Evolutionary conservation across 2,113 vertebrate genomes (phyloP).

Genomic region (Ramphastos sulfuratus): DNA sequence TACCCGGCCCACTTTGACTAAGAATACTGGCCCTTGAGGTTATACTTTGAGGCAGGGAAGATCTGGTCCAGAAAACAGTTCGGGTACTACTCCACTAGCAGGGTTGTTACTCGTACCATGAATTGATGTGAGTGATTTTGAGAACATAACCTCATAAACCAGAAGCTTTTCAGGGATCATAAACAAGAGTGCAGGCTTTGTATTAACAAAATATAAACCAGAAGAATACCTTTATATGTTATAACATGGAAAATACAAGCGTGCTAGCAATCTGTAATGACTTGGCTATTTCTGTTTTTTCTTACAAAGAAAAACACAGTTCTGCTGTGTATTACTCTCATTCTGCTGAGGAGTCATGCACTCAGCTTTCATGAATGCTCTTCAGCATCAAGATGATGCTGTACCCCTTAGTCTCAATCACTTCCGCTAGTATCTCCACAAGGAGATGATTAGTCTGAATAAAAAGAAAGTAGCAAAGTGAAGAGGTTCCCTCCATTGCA

Average conservation of each 20-base stretch:
- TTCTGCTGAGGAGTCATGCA: constrained; percentile 45
- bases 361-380: constrained; percentile 59
- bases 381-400: constrained; percentile 53
- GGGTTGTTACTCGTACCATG: neutral
- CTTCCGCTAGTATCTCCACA: constrained; percentile 33
- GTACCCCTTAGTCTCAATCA: constrained; percentile 35
- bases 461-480: constrained; percentile 49
- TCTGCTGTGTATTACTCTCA: constrained; percentile 46
- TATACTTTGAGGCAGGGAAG: neutral
- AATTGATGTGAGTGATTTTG: neutral
- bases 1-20: neutral
- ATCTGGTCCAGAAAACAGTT: neutral
- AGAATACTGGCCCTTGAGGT: neutral
- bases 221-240: neutral
- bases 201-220: neutral
- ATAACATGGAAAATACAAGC: constrained; percentile 11
- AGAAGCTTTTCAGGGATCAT: neutral
- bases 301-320: constrained; percentile 26
- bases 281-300: constrained; percentile 11
- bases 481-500: constrained; percentile 44
- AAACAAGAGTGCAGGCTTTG: neutral
- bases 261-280: constrained; percentile 5
- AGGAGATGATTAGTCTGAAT: constrained; percentile 53
- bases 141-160: neutral
- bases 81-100: neutral